Evolutionary conservation across 2,113 vertebrate species (phyloP), one percentile per base, ranked within the genome.

Genomic region (Condylura cristata): DNA sequence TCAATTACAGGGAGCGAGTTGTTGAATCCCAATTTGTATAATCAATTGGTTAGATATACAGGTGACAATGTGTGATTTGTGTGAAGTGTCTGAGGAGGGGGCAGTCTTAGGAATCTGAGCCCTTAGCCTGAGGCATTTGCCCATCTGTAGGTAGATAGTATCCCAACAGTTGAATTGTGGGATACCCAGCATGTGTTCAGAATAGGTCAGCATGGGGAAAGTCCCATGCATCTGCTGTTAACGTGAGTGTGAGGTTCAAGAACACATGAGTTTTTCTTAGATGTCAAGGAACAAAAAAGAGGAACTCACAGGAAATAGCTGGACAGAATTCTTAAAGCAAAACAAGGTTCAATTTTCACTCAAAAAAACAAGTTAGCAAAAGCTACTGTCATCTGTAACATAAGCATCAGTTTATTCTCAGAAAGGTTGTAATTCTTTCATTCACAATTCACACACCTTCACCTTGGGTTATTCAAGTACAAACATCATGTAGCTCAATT

Each of bases 351-450:
- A 58, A 37, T n/a, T 74, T 37, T 90, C 46, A 65, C 63, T 78
- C 34, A n/a, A 14, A n/a, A 14, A 66, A 86, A 32, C 46, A 53
- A 48, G 8, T 17, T 61, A 39, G 32, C 18, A 24, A 44, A 83
- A 74, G 44, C 22, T 41, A 48, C 13, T 6, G 37, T 53, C 41
- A 8, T 3, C 53, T 46, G 37, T 66, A 34, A 3, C 1, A 0
- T 41, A n/a, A 13, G n/a, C 18, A 41, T 71, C 34, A 61, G 30
- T 90, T 90, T 68, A 81, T 51, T 72, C 66, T 93, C 81, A 78
- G 78, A 68, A 37, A 71, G 56, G 32, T 81, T 76, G 86, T 30
- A 41, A 87, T 91, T 93, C 86, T 89, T 91, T 79, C 12, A 32
- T 22, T 91, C n/a, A 63, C 2, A 37, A 26, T 44, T 0, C 0